Base-by-base conservation (phyloP, 2,797 vertebrate species). In the Phalloptychus januarius region DNA sequence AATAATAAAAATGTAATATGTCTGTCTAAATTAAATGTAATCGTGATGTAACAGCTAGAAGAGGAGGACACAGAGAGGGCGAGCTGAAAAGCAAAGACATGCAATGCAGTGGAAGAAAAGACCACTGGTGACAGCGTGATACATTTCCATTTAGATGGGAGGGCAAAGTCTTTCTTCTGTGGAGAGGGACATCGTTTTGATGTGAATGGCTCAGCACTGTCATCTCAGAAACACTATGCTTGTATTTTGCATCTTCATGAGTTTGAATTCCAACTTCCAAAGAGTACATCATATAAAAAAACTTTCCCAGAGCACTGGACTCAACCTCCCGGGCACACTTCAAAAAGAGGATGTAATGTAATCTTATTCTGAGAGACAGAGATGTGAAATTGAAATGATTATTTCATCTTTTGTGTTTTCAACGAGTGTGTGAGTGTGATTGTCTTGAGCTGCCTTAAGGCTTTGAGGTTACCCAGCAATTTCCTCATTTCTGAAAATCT, bases 121-220 rank as follows among this genome's bases (percentile, higher is more conserved):
- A 65, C 58, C 78, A 79, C 48, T 84, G 69, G 80, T 91, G 88
- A 91, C 89, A 91, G 91, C 20, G 11, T 90, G 89, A 88, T 83
- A 75, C 87, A 95, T 95, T 96, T 94, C 94, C 95, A 95, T 95
- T 95, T 94, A 94, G 92, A 95, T 95, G 88, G 93, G 89, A 89
- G 89, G 87, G 85, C 83, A 88, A n/a, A 77, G 81, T 88, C 71
- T 80, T 75, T 91, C 91, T 89, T 79, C 81, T 70, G 74, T 78
- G 54, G 23, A 78, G 69, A 88, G 71, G 80, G 78, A 76, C 80
- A 61, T 77, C 5, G 65, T 89, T 91, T 92, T 91, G 85, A 92
- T 91, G 75, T 90, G 85, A 88, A 89, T 89, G 81, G 81, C 77
- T 90, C 83, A 87, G 74, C 86, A 87, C 88, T 88, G 86, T 87